Conservation (phyloP, 1,140 invertebrate species). For the Reticulitermes speratus region DNA sequence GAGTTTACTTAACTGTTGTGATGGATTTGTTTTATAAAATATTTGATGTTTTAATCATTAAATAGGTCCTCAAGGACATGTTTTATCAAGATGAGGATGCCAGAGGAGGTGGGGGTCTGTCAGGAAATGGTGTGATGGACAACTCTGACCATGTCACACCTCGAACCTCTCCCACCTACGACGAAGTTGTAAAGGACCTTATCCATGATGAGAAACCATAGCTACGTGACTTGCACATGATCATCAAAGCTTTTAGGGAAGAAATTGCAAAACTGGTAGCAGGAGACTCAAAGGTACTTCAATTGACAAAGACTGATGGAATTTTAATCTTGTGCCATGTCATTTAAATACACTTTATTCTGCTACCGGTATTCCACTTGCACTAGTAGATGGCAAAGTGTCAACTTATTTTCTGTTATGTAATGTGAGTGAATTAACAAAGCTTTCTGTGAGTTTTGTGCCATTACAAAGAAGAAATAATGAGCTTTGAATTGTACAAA, state of each 20-base stretch:
- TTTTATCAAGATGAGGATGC: slow-evolving; percentile 85
- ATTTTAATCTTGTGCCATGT: no score
- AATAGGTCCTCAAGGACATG: slow-evolving; percentile 91
- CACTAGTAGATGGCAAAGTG: no score
- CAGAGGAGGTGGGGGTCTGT: slow-evolving; percentile 40
- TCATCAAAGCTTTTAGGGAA: slow-evolving; percentile 91
- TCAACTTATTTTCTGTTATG: no score
- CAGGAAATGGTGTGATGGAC: slow-evolving; percentile 49
- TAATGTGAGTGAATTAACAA: no score
- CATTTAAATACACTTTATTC: no score
- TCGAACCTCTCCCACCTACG: slow-evolving; percentile 74
- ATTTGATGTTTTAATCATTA: neutral
- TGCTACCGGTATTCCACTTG: no score
- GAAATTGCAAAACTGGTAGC: slow-evolving; percentile 66
- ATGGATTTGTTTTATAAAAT: neutral
- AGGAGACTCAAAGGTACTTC: slow-evolving; percentile 21
- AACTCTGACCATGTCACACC: slow-evolving; percentile 49
- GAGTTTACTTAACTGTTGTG: no score
- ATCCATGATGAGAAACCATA: slow-evolving; percentile 94
- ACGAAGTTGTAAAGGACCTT: slow-evolving; percentile 90
- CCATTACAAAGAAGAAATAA: no score
- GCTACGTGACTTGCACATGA: slow-evolving; percentile 91
- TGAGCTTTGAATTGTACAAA: no score
- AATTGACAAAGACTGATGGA: neutral
- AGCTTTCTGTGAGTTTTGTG: no score